A percentile compares a stretch with the other conserved stretches of the same genome.
Conservation (phyloP, 2,888 invertebrate genomes). For the Campaea margaritaria region DNA sequence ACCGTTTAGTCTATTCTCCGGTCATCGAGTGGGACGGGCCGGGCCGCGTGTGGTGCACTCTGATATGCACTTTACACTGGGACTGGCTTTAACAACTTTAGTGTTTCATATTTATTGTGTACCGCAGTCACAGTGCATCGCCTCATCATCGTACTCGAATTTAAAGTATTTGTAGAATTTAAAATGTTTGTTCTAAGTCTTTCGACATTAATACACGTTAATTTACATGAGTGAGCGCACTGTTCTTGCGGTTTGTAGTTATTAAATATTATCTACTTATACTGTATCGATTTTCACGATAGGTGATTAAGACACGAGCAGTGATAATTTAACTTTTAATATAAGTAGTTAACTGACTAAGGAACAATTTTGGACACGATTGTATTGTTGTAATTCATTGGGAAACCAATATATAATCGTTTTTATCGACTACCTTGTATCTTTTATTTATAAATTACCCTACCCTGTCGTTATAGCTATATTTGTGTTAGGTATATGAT, state of each 20-base stretch:
- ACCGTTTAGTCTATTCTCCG: constrained; percentile 25
- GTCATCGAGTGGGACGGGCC: constrained; percentile 5
- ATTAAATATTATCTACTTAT: constrained; percentile 43
- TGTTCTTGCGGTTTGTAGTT: constrained; percentile 48
- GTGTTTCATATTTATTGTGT: constrained; percentile 54
- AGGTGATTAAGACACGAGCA: constrained; percentile 57
- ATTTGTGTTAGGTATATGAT: no score
- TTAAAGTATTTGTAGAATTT: constrained; percentile 36
- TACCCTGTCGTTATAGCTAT: no score
- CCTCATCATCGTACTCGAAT: constrained; percentile 5
- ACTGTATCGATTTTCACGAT: constrained; percentile 58
- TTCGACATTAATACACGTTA: constrained; percentile 26
- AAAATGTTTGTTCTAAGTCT: constrained; percentile 42
- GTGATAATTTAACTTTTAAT: constrained; percentile 70
- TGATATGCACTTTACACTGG: constrained; percentile 19
- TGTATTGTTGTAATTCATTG: constrained; percentile 73
- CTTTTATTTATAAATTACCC: constrained; percentile 1
- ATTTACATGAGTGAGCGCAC: constrained; percentile 33
- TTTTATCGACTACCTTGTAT: constrained; percentile 55
- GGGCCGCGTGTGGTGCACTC: constrained; percentile 12
- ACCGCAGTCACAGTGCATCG: constrained; percentile 43
- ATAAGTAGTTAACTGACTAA: constrained; percentile 63
- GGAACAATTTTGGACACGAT: constrained; percentile 73
- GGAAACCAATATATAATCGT: constrained; percentile 69
- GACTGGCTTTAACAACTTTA: constrained; percentile 46